These are phyloP conservation scores for Anas acuta DNA, from an alignment of 2,797 vertebrate species.

Conservation along the genomic window DNA sequence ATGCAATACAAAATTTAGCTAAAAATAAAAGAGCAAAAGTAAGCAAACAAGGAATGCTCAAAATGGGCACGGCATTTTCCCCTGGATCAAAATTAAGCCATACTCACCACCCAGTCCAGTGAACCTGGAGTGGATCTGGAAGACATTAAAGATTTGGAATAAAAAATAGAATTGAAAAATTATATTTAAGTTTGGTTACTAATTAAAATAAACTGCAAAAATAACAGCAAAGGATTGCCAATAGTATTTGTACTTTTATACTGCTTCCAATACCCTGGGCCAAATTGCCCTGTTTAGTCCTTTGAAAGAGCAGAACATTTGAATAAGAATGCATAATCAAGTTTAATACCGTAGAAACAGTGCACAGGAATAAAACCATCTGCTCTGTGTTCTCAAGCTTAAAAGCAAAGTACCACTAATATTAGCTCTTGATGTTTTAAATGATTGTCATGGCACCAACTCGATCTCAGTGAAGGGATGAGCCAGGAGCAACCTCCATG, in stretches of 20 bases:
- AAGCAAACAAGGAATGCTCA: constrained; percentile 36
- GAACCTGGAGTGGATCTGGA: constrained; percentile 57
- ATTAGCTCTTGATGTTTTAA: not conserved
- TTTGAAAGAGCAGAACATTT: not conserved
- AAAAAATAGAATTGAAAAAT: constrained; percentile 16
- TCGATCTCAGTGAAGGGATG: not conserved
- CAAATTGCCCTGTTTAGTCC: not conserved
- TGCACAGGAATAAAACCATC: not conserved
- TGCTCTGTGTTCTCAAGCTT: not conserved
- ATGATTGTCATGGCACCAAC: not conserved
- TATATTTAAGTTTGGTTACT: not conserved
- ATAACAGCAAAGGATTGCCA: constrained; percentile 21
- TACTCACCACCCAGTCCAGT: constrained; percentile 28
- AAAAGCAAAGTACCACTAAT: not conserved
- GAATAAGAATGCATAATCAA: not conserved
- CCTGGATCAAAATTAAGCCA: constrained; percentile 33
- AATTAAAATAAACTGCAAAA: constrained; percentile 48
- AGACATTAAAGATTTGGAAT: constrained; percentile 50
- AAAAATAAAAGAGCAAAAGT: constrained; percentile 53
- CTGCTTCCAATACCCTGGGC: constrained; percentile 6
- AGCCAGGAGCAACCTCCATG: accelerated
- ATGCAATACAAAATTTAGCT: not conserved
- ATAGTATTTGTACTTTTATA: not conserved
- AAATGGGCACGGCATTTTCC: constrained; percentile 28
- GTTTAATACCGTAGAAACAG: not conserved